A percentile compares a stretch with the other conserved stretches of the same genome.
These are phyloP conservation scores for Phrynocephalus forsythii DNA, from an alignment of 2,797 vertebrate genomes.

Conservation along the genomic window DNA sequence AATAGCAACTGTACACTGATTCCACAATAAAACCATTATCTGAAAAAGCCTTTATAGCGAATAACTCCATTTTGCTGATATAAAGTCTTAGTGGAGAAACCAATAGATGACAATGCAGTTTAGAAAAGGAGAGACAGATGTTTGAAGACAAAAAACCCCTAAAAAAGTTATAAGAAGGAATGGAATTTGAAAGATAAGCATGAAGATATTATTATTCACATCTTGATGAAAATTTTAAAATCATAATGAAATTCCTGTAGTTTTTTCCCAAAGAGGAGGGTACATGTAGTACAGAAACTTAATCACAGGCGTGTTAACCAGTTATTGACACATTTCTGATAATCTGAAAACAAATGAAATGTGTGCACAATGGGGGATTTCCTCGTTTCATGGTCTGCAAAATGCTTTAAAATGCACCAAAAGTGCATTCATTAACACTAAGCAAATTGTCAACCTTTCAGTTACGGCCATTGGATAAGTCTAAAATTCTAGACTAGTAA, in stretches of 20 bases:
- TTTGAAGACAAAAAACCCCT: neutral
- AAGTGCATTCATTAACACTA: neutral
- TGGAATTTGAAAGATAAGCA: neutral
- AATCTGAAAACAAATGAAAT: neutral
- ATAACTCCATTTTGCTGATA: slow-evolving; percentile 11
- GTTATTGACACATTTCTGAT: neutral
- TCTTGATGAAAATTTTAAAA: neutral
- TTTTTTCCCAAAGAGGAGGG: no score
- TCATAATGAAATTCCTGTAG: neutral
- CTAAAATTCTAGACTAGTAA: neutral
- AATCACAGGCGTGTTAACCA: neutral
- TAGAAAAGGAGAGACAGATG: neutral
- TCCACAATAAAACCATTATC: neutral
- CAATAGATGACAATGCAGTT: slow-evolving; percentile 14
- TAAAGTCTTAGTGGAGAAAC: neutral
- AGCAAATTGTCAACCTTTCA: neutral
- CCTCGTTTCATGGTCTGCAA: neutral
- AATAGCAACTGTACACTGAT: neutral
- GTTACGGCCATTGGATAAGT: neutral
- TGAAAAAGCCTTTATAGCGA: slow-evolving; percentile 32
- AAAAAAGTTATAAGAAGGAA: neutral
- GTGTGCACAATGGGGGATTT: neutral
- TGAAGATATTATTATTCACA: neutral
- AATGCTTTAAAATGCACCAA: neutral
- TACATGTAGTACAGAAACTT: neutral